A percentile compares a stretch with the other conserved stretches of the same genome.
Evolutionary conservation across 2,888 invertebrate genomes (phyloP).

Genomic region (Cryptus armator): DNA sequence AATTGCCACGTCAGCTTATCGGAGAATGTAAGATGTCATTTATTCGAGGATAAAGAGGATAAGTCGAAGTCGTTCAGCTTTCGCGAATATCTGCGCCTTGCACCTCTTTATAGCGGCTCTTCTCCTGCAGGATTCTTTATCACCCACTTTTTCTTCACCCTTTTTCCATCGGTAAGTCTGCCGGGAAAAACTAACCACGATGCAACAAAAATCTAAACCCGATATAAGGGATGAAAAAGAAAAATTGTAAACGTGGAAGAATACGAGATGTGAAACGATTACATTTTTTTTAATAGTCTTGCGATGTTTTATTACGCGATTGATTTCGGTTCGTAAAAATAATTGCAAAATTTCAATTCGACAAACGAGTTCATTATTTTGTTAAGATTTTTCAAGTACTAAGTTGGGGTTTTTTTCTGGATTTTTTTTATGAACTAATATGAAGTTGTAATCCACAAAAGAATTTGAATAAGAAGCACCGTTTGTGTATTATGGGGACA

Average conservation of each 20-base stretch:
- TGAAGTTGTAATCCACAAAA: slow-evolving; percentile 1
- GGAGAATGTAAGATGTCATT: slow-evolving; percentile 57
- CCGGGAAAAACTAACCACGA: slow-evolving; percentile 9
- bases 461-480: background rate
- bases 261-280: too few species aligned
- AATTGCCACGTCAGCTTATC: slow-evolving; percentile 65
- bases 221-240: background rate
- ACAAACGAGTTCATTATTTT: too few species aligned
- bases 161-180: background rate
- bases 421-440: background rate
- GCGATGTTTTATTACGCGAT: too few species aligned
- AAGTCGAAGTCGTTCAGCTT: slow-evolving; percentile 49
- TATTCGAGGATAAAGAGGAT: slow-evolving; percentile 62
- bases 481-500: slow-evolving; percentile 22
- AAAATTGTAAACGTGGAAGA: background rate
- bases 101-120: slow-evolving; percentile 23
- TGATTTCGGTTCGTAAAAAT: too few species aligned
- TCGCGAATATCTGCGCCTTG: background rate
- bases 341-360: too few species aligned
- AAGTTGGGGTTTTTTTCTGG: too few species aligned
- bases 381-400: too few species aligned
- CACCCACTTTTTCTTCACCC: slow-evolving; percentile 55
- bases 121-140: slow-evolving; percentile 57
- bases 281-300: too few species aligned
- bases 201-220: background rate